phyloP scores from a whole-genome alignment of 2,888 invertebrate genomes.

The Scaptomyza cyrtandrae region DNA sequence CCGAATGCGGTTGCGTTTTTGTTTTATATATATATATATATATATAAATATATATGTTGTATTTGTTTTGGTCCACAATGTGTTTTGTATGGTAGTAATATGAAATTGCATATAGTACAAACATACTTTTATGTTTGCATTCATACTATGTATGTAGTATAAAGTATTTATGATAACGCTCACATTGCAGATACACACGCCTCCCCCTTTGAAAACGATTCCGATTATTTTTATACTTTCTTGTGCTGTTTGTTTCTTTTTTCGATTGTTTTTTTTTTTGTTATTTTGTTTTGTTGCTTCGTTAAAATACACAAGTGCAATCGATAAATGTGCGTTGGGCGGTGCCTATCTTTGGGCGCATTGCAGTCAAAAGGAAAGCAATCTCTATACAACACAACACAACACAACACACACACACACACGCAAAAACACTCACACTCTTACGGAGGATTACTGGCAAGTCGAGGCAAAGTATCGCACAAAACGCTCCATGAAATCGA shows the following conservation, averaged over 20 bases:
- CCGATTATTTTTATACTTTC: constrained; percentile 46
- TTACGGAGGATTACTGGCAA: constrained; percentile 48
- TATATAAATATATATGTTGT: constrained; percentile 5
- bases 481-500: constrained; percentile 74
- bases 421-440: background rate
- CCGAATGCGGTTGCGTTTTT: constrained; percentile 55
- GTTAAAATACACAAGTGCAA: constrained; percentile 50
- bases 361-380: constrained; percentile 54
- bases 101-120: background rate
- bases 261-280: constrained; percentile 17
- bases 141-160: constrained; percentile 6
- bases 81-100: constrained; percentile 50
- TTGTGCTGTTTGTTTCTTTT: constrained; percentile 34
- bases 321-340: constrained; percentile 69
- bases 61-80: constrained; percentile 54
- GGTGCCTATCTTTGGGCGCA: constrained; percentile 65
- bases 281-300: constrained; percentile 7
- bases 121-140: constrained; percentile 60
- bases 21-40: background rate
- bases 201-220: constrained; percentile 7
- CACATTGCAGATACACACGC: background rate
- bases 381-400: constrained; percentile 18
- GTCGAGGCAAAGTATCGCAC: constrained; percentile 45
- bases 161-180: background rate
- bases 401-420: constrained; percentile 20